Evolutionary conservation across 2,113 vertebrate genomes (phyloP).

Genomic region (Grammomys dolichurus): DNA sequence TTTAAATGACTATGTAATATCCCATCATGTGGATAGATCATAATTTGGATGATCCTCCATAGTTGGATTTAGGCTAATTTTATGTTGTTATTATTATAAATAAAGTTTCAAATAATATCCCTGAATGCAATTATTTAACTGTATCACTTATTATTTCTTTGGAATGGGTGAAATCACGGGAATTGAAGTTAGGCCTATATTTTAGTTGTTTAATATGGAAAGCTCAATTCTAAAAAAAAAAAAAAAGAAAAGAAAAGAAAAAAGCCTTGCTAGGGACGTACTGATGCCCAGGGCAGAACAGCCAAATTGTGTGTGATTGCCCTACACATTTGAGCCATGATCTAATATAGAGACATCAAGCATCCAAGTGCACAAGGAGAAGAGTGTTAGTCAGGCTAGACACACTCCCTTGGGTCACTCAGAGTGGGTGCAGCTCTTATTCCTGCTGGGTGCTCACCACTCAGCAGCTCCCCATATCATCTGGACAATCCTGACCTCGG

Average conservation of each 20-base stretch:
- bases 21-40: neutral
- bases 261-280: neutral
- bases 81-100: neutral
- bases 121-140: neutral
- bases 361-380: neutral
- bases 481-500: conserved; percentile 29
- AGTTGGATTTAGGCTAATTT: conserved; percentile 5
- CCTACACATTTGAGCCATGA: neutral
- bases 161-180: neutral
- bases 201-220: neutral
- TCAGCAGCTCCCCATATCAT: neutral
- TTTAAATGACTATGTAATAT: neutral
- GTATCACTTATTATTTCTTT: neutral
- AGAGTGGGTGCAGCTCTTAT: conserved; percentile 54
- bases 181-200: neutral
- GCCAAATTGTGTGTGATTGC: rapidly evolving
- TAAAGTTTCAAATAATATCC: conserved; percentile 41
- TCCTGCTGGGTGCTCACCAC: neutral
- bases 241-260: neutral
- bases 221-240: neutral
- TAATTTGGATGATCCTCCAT: neutral
- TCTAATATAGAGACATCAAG: neutral
- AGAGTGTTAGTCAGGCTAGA: neutral
- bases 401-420: conserved; percentile 37
- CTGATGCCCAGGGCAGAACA: neutral